Evolutionary conservation across 2,888 invertebrate species (phyloP).

Genomic region (Dendrolimus pini): DNA sequence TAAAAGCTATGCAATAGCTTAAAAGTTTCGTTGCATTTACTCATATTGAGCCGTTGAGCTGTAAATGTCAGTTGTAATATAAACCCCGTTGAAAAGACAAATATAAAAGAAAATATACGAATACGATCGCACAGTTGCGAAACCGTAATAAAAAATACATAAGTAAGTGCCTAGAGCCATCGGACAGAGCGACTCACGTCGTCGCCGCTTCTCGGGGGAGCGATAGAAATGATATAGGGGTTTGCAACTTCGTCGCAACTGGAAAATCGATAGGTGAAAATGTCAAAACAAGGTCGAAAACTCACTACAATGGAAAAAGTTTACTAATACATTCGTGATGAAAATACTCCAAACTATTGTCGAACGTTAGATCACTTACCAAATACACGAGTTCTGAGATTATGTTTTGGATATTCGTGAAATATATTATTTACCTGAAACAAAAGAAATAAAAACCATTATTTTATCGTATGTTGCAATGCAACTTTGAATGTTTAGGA

Average conservation of each 20-base stretch:
- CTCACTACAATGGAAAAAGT: constrained; percentile 19
- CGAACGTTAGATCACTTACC: background rate
- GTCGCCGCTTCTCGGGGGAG: constrained; percentile 41
- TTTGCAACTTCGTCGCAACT: constrained; percentile 36
- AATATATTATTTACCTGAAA: too few species aligned
- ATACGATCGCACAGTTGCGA: constrained; percentile 37
- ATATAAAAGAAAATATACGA: constrained; percentile 22
- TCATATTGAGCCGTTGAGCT: too few species aligned
- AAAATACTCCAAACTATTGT: too few species aligned
- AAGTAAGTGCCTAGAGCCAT: constrained; percentile 38
- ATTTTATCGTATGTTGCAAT: too few species aligned
- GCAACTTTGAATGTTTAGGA: too few species aligned
- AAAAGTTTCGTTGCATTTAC: too few species aligned
- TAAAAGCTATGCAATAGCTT: too few species aligned
- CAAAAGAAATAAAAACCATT: too few species aligned
- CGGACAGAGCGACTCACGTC: constrained; percentile 42
- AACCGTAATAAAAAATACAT: constrained; percentile 53
- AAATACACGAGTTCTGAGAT: background rate
- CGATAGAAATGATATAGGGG: constrained; percentile 58
- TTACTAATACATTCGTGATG: constrained; percentile 16
- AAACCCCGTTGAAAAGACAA: too few species aligned
- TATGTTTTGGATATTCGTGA: too few species aligned
- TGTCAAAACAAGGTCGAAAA: constrained; percentile 40
- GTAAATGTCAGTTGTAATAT: too few species aligned
- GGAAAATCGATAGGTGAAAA: constrained; percentile 53